Base-by-base conservation (phyloP, 1,140 invertebrate species). In the Bombus balteatus region DNA sequence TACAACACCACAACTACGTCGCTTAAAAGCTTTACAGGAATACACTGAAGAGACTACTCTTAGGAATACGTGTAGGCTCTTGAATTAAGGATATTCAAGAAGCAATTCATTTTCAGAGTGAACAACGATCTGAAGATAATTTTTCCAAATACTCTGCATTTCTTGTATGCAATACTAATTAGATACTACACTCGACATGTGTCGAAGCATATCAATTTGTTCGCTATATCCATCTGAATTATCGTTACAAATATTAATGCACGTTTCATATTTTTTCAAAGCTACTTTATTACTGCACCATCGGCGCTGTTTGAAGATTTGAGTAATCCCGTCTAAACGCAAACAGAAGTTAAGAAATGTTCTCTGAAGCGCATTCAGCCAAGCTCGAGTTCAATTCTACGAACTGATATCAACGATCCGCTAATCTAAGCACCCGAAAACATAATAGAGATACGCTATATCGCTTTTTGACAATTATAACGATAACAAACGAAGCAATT, bases 331-430 rank as follows among this genome's bases (percentile, higher is more conserved):
- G 13, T 25, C 13, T 5, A 28, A 41, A 18, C 47, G 47, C 47
- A 53, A 72, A n/a, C 13, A n/a, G 0, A 10, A 28, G 68, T 39
- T 39, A 25, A 70, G 9, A 28, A 73, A 74, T 25, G n/a, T 39
- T 62, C 25, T 39, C 13, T 2, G 12, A 39, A 62, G 22, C 12
- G 34, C 3, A 62, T 22, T 39, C 34, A 39, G 25, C 75, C n/a
- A n/a, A 13, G 32, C 37, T 62, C 53, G 12, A 6, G 37, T 25
- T 53, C 53, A 25, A 18, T 77, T 77, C 75, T 37, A 39, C 22
- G 75, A 77, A 77, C 25, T 22, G 75, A 77, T 77, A 77, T 28
- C 32, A 34, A 39, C 47, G 39, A 41, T n/a, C 47, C 12, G 75
- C 28, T 39, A n/a, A 25, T 5, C 37, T 22, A 59, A 77, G 25